Evolutionary conservation across 2,888 invertebrate genomes (phyloP).

Genomic region (Drosophila nigritarsus): DNA sequence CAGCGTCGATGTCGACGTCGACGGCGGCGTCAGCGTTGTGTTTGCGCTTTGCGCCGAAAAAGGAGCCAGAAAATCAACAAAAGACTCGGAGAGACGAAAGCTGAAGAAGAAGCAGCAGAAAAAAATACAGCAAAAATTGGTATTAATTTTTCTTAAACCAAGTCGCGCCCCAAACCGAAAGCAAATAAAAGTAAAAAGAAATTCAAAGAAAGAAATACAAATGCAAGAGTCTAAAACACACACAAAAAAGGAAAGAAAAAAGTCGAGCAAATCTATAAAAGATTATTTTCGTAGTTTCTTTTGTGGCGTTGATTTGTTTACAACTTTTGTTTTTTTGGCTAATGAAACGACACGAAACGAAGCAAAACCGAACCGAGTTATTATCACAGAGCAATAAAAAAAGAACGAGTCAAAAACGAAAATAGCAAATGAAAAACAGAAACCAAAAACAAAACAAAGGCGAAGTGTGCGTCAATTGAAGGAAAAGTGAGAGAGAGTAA

Average conservation of each 20-base stretch:
- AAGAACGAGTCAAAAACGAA: constrained; percentile 51
- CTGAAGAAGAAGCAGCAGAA: background rate
- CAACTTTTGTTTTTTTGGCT: constrained; percentile 72
- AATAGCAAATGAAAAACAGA: constrained; percentile 62
- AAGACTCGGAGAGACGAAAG: constrained; percentile 21
- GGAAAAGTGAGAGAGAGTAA: constrained; percentile 1
- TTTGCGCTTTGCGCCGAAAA: constrained; percentile 53
- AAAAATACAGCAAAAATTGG: constrained; percentile 38
- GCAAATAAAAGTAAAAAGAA: constrained; percentile 27
- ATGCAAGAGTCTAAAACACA: constrained; percentile 3
- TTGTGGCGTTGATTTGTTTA: constrained; percentile 80
- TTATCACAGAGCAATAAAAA: constrained; percentile 66
- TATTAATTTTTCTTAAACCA: constrained; percentile 49
- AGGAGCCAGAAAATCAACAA: constrained; percentile 37
- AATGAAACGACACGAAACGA: constrained; percentile 50
- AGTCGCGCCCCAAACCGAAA: constrained; percentile 53
- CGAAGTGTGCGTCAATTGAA: constrained; percentile 57
- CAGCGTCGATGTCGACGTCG: constrained; percentile 32
- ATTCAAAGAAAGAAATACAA: constrained; percentile 15
- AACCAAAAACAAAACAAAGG: constrained; percentile 62
- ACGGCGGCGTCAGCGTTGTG: constrained; percentile 42
- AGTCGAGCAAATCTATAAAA: constrained; percentile 66
- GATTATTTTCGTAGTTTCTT: constrained; percentile 81
- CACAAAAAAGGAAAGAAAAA: constrained; percentile 25
- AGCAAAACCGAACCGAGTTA: constrained; percentile 49